Evolutionary conservation across 2,797 vertebrate genomes (phyloP).

Genomic region (Ceryle rudis): DNA sequence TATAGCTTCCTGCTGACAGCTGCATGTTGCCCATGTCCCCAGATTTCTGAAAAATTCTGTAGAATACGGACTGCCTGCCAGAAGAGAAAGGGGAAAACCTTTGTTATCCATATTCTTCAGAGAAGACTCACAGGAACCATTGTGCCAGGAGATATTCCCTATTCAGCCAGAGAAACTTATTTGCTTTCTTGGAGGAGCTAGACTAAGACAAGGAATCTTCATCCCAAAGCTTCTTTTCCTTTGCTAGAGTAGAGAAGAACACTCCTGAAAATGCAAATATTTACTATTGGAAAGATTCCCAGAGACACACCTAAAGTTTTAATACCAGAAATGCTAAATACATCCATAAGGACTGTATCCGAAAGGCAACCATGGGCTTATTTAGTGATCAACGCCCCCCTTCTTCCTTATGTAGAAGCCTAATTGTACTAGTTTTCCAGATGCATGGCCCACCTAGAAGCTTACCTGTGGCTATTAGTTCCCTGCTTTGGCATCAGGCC

Average conservation of each 20-base stretch:
- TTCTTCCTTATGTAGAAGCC: background rate
- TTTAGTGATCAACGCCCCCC: too few species aligned
- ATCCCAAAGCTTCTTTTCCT: too few species aligned
- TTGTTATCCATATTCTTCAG: background rate
- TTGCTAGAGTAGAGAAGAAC: too few species aligned
- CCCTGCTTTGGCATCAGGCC: background rate
- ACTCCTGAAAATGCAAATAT: too few species aligned
- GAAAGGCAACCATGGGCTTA: too few species aligned
- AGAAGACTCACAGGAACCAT: background rate
- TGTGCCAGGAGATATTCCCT: background rate
- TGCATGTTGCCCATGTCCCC: background rate
- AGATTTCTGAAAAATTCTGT: background rate
- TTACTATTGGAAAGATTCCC: too few species aligned
- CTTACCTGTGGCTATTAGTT: background rate
- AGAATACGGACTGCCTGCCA: background rate
- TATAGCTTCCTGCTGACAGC: background rate
- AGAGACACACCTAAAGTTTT: background rate
- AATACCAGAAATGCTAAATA: background rate
- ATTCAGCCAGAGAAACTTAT: background rate
- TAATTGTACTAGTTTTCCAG: background rate
- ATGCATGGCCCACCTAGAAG: background rate
- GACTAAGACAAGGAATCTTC: too few species aligned
- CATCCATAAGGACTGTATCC: background rate
- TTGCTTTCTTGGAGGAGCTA: too few species aligned
- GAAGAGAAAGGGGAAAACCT: background rate